Conservation (phyloP, 2,888 invertebrate genomes). For the Chymomyza amoena region DNA sequence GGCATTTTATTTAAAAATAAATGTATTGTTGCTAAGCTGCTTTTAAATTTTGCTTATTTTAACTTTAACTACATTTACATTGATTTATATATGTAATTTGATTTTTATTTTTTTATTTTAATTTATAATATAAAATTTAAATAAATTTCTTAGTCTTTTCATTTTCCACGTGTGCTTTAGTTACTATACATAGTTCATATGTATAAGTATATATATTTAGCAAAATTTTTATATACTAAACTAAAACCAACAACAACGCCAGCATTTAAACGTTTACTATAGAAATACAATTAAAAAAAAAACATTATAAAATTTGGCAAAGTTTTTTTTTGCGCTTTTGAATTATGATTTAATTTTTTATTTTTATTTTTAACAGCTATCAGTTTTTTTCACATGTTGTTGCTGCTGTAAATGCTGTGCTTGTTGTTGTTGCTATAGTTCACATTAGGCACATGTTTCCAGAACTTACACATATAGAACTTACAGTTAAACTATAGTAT, state of each 20-base stretch:
- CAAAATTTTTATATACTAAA: constrained; percentile 66
- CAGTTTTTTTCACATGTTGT: constrained; percentile 11
- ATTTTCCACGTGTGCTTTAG: constrained; percentile 73
- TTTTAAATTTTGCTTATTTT: constrained; percentile 8
- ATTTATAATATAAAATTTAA: constrained; percentile 54
- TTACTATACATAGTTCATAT: constrained; percentile 58
- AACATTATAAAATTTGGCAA: constrained; percentile 53
- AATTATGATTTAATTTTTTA: constrained; percentile 22
- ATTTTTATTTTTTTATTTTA: constrained; percentile 39
- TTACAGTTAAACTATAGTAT: constrained; percentile 26
- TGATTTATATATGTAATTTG: constrained; percentile 33
- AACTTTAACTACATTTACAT: constrained; percentile 46
- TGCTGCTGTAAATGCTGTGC: constrained; percentile 23
- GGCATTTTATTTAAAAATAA: constrained; percentile 6
- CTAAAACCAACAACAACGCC: constrained; percentile 37
- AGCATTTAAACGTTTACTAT: neutral
- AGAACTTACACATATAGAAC: constrained; percentile 64
- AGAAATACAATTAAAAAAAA: constrained; percentile 15
- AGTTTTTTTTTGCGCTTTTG: constrained; percentile 18
- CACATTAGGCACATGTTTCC: constrained; percentile 73
- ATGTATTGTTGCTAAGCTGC: neutral
- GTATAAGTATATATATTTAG: constrained; percentile 56
- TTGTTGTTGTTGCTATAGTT: constrained; percentile 37
- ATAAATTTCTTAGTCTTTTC: constrained; percentile 72
- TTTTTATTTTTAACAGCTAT: constrained; percentile 4